Evolutionary conservation across 2,888 invertebrate species (phyloP), one percentile per base, ranked within the genome.

Genomic region (Diarsia mendica): DNA sequence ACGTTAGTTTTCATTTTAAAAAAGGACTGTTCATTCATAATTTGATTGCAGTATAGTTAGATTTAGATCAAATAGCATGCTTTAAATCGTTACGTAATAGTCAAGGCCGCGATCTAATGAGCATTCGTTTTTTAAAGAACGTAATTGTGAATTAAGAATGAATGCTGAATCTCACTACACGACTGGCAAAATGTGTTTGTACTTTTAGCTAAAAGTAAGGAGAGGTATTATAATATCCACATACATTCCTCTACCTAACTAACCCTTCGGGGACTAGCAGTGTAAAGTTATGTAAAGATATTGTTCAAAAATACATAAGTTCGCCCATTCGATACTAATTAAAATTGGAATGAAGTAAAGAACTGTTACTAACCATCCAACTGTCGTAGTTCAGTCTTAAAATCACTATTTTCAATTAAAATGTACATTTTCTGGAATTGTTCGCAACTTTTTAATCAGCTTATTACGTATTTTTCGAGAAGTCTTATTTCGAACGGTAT

Each of bases 31-130:
- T 72, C 65, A 71, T 84, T 84, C 75, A 83, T 65, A 13, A 3
- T 72, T 77, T 33, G 28, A 75, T 63, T 61, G 72, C 20, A 46
- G 49, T 75, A 51, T 3, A 55, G 20, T 15, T 10, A 58, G 33
- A 44, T 46, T 64, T 53, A 65, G 64, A 61, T 82, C 39, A 23
- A 23, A 53, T 58, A 18, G 48, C 33, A 13, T 28, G 44, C 33
- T 28, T 58, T 51, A 39, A 10, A 20, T 1, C 3, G 49, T 76
- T 76, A 58, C 48, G n/a, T 71, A 73, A 75, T 33, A 70, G 58
- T 70, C 79, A 85, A 84, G 79, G 83, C 51, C 75, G 63, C 63
- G 9, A 51, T 20, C 46, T 72, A 11, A 48, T 51, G 55, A 44
- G 33, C 10, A 4, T 11, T 20, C 23, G 15, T 28, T 20, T 71